Conservation (phyloP, 2,888 invertebrate species). For the Nudaria mundana region DNA sequence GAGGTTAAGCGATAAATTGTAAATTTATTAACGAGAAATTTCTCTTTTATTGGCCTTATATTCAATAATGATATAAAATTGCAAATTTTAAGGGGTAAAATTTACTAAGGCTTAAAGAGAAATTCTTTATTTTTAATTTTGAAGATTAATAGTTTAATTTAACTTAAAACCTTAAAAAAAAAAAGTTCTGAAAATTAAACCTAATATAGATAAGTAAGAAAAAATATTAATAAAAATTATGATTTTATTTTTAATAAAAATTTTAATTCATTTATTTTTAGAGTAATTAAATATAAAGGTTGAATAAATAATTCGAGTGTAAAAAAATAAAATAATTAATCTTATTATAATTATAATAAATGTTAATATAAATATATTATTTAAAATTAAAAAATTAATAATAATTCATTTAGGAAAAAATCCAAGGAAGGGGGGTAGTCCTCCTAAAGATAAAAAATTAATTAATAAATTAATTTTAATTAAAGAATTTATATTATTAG, state of each 20-base stretch:
- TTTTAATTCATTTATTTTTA: constrained; percentile 71
- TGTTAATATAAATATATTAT: constrained; percentile 60
- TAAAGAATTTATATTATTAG: constrained; percentile 53
- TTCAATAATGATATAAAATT: too few relatives aligned
- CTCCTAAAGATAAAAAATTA: constrained; percentile 80
- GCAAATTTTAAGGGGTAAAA: constrained; percentile 72
- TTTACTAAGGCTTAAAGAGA: constrained; percentile 81
- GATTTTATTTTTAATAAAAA: constrained; percentile 58
- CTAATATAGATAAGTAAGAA: constrained; percentile 46
- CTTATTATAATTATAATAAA: constrained; percentile 74
- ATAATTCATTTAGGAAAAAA: constrained; percentile 83
- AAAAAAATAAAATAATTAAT: constrained; percentile 79
- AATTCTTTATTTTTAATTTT: constrained; percentile 81
- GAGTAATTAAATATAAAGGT: constrained; percentile 70
- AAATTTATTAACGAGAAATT: constrained; percentile 82
- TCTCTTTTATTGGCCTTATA: constrained; percentile 80
- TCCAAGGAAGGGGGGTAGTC: constrained; percentile 82
- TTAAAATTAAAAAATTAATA: constrained; percentile 74
- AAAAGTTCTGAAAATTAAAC: constrained; percentile 59
- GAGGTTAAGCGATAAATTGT: constrained; percentile 83
- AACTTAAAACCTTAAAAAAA: too few relatives aligned
- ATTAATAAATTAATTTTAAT: constrained; percentile 76
- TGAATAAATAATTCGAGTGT: constrained; percentile 76
- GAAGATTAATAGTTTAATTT: too few relatives aligned
- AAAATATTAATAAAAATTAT: too few relatives aligned